These are phyloP conservation scores for Hucho hucho DNA, from an alignment of 2,113 vertebrate species.

Conservation along the genomic window DNA sequence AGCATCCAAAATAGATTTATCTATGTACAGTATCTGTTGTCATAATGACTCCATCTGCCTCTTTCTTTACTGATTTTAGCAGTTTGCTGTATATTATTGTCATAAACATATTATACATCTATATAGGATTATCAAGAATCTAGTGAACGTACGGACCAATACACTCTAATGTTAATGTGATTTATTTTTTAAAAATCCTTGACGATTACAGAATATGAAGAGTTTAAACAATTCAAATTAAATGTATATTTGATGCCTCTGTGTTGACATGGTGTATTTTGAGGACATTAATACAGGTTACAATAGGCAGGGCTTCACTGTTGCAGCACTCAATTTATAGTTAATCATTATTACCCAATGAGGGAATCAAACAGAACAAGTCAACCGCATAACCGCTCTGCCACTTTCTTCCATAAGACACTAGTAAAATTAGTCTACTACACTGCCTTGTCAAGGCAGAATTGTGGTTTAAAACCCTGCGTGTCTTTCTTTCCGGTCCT, in stretches of 20 bases:
- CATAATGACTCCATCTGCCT: conserved; percentile 14
- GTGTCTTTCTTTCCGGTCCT: no score
- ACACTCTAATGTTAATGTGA: background rate
- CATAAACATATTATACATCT: background rate
- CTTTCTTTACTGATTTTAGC: background rate
- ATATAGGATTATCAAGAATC: background rate
- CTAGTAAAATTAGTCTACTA: no score
- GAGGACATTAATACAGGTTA: background rate
- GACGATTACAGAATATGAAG: background rate
- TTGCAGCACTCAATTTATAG: background rate
- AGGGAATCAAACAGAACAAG: no score
- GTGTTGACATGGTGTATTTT: background rate
- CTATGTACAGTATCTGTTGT: conserved; percentile 33
- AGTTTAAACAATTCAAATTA: background rate
- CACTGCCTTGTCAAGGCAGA: no score
- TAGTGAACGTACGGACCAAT: background rate
- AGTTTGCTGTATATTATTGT: background rate
- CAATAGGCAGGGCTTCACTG: background rate
- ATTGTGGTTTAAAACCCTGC: no score
- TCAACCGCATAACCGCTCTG: no score
- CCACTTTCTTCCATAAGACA: no score
- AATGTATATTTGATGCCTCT: background rate
- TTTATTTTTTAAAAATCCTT: background rate
- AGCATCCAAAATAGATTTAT: conserved; percentile 41
- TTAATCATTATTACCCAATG: no score